Evolutionary conservation across 2,797 vertebrate genomes (phyloP).

Genomic region (Sebastes flavidus): DNA sequence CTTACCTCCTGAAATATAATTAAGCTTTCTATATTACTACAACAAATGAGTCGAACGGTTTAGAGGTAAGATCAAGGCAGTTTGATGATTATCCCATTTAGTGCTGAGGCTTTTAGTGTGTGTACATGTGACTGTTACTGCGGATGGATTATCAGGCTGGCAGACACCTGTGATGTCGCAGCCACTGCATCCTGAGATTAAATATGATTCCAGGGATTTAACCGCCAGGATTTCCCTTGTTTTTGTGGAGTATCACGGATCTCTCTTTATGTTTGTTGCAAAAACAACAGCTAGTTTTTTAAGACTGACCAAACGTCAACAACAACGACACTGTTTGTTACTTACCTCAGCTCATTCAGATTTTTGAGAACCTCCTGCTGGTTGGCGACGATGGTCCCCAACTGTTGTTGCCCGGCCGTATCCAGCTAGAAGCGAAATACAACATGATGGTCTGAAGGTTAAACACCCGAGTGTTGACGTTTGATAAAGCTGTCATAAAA

Average conservation of each 20-base stretch:
- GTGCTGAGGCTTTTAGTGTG: neutral
- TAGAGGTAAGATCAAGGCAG: neutral
- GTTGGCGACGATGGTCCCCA: conserved; percentile 82
- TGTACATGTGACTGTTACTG: neutral
- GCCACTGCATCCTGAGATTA: conserved; percentile 64
- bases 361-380: conserved; percentile 92
- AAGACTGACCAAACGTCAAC: conserved; percentile 4
- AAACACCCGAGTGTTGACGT: neutral
- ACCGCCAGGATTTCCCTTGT: conserved; percentile 61
- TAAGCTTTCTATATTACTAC: neutral
- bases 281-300: conserved; percentile 48
- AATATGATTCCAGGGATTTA: conserved; percentile 69
- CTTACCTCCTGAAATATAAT: neutral
- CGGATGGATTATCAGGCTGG: conserved; percentile 61
- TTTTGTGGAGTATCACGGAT: conserved; percentile 55
- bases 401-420: conserved; percentile 83
- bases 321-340: neutral
- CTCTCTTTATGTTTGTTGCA: conserved; percentile 19
- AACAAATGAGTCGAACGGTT: neutral
- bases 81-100: conserved; percentile 10
- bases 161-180: conserved; percentile 62
- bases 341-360: conserved; percentile 92
- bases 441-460: neutral
- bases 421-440: conserved; percentile 57
- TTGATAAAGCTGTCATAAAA: conserved; percentile 9